These are phyloP conservation scores for Lingula anatina DNA, from an alignment of 2,888 invertebrate genomes.

Conservation along the genomic window DNA sequence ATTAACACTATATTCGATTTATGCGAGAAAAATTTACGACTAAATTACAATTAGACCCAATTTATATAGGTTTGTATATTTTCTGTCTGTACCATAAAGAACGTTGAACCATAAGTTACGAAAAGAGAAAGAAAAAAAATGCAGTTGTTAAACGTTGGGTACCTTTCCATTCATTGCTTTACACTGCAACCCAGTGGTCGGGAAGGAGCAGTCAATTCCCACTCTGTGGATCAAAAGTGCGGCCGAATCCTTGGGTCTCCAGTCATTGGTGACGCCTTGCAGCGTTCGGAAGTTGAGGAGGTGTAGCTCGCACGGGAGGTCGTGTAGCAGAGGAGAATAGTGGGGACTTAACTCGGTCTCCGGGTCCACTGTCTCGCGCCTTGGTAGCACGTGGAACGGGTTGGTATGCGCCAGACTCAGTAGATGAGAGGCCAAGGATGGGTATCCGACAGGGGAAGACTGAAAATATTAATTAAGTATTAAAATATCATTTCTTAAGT, in stretches of 20 bases:
- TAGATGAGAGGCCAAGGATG: too few species aligned
- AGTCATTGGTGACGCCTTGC: constrained; percentile 28
- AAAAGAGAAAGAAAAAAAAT: constrained; percentile 9
- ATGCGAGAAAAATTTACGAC: too few species aligned
- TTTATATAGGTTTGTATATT: too few species aligned
- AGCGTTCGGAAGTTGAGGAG: constrained; percentile 51
- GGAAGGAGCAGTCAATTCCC: constrained; percentile 58
- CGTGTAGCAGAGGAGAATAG: constrained; percentile 23
- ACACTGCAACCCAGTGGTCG: constrained; percentile 50
- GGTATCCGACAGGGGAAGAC: constrained; percentile 12
- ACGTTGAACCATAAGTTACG: not conserved
- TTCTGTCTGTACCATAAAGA: too few species aligned
- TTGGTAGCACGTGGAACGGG: too few species aligned
- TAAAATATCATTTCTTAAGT: too few species aligned
- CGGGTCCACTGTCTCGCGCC: constrained; percentile 54
- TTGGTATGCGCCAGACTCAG: too few species aligned
- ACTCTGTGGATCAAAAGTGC: constrained; percentile 64
- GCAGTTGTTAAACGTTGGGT: too few species aligned
- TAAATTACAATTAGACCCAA: too few species aligned
- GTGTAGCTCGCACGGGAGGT: constrained; percentile 55
- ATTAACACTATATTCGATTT: too few species aligned
- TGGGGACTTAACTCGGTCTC: constrained; percentile 12
- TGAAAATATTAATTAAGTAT: constrained; percentile 13
- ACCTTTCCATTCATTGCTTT: constrained; percentile 44
- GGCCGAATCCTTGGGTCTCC: constrained; percentile 39